phyloP scores from a whole-genome alignment of 2,888 invertebrate genomes.

The Andrena minutula region DNA sequence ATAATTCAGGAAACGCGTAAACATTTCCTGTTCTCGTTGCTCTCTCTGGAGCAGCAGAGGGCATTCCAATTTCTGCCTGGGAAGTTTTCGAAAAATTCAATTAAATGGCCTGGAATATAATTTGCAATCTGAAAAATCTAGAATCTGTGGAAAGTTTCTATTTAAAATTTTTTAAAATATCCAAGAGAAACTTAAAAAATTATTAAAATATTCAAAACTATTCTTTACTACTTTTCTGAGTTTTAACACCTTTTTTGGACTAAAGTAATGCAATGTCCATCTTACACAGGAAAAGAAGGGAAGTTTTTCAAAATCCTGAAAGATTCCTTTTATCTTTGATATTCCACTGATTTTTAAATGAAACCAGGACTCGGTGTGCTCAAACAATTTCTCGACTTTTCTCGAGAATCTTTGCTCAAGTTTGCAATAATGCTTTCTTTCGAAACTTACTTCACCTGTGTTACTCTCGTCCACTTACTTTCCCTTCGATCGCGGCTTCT shows the following conservation, averaged over 20 bases:
- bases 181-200: too few species aligned
- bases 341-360: neutral
- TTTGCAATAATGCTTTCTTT: neutral
- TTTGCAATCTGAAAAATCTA: too few species aligned
- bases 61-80: too few species aligned
- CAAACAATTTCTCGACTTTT: too few species aligned
- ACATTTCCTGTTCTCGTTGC: neutral
- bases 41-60: neutral
- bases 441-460: neutral
- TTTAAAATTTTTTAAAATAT: too few species aligned
- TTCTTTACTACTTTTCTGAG: too few species aligned
- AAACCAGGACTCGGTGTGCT: neutral
- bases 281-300: neutral
- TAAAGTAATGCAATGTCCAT: too few species aligned
- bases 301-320: neutral
- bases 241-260: too few species aligned
- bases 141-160: too few species aligned
- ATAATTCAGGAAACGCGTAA: conserved; percentile 34
- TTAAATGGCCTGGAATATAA: too few species aligned
- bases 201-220: too few species aligned
- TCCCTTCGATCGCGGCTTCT: neutral
- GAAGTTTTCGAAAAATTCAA: too few species aligned
- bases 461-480: neutral
- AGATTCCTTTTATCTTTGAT: neutral
- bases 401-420: neutral